Percentiles rank a stretch among this genome's conserved stretches.
Evolutionary conservation across 2,113 vertebrate species (phyloP).

Genomic region (Phocoena sinus): DNA sequence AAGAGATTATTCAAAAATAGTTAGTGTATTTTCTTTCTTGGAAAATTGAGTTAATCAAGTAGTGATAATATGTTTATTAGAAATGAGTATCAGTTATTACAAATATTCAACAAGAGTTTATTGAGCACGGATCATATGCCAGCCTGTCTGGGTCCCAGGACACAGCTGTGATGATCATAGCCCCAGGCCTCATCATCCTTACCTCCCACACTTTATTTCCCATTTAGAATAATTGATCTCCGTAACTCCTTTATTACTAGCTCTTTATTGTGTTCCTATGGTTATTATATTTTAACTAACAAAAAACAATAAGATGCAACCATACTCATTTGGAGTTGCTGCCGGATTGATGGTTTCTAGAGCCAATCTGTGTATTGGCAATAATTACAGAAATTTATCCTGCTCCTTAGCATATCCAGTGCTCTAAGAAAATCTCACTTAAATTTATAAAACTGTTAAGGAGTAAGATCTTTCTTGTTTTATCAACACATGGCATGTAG

Average conservation of each 20-base stretch:
- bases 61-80: not conserved
- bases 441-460: not conserved
- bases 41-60: not conserved
- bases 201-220: not conserved
- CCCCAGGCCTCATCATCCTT: not conserved
- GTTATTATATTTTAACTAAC: slow-evolving; percentile 4
- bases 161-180: not conserved
- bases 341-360: not conserved
- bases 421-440: not conserved
- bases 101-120: not conserved
- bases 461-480: too few species aligned
- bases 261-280: not conserved
- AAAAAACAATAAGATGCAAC: not conserved
- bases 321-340: not conserved
- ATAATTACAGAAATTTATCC: not conserved
- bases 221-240: not conserved
- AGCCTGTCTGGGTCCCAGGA: not conserved
- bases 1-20: not conserved
- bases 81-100: not conserved
- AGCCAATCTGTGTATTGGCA: fast-evolving
- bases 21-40: not conserved
- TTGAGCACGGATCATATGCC: fast-evolving
- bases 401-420: fast-evolving
- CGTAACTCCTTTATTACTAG: not conserved
- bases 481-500: not conserved